phyloP scores from a whole-genome alignment of 2,797 vertebrate genomes.

The Poliocrania exsul region DNA sequence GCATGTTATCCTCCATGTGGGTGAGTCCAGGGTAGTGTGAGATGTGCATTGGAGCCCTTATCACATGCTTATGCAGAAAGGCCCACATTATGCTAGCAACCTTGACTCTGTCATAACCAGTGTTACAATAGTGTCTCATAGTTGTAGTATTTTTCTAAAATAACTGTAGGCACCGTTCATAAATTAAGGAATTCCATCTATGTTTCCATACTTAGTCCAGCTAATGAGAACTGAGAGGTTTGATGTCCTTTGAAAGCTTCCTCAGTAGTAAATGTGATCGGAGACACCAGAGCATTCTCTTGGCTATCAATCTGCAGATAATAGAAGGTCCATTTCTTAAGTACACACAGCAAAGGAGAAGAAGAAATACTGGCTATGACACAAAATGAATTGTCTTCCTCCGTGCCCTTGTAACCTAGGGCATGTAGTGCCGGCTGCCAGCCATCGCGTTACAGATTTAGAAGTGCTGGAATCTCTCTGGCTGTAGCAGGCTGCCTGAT shows the following conservation, averaged over 20 bases:
- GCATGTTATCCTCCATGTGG: neutral
- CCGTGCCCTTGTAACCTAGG: constrained; percentile 91
- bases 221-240: constrained; percentile 49
- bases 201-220: constrained; percentile 22
- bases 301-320: constrained; percentile 78
- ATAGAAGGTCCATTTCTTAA: constrained; percentile 76
- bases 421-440: constrained; percentile 84
- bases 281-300: constrained; percentile 70
- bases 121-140: neutral
- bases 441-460: constrained; percentile 91
- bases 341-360: constrained; percentile 77
- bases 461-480: constrained; percentile 92
- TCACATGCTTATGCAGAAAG: neutral
- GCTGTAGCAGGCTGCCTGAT: constrained; percentile 91
- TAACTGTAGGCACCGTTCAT: neutral
- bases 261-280: constrained; percentile 63
- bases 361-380: constrained; percentile 94
- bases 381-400: constrained; percentile 91
- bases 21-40: neutral
- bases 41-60: neutral
- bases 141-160: neutral
- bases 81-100: neutral
- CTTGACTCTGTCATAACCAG: neutral
- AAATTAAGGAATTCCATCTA: neutral
- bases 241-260: constrained; percentile 35